phyloP scores from a whole-genome alignment of 2,113 vertebrate genomes.

The Gymnobelideus leadbeateri region DNA sequence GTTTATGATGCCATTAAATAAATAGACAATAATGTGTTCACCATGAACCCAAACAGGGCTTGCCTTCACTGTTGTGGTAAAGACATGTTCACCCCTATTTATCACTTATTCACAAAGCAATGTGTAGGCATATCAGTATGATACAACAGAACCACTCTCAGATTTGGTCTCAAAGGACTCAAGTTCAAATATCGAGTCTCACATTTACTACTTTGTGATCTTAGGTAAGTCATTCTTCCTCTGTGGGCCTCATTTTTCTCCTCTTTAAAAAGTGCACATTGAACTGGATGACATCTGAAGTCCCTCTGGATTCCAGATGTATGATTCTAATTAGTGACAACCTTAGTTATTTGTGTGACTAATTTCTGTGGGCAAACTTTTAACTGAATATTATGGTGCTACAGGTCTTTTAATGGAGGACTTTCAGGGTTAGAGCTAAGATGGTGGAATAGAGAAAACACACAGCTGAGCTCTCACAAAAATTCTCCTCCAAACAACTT shows the following conservation, averaged over 20 bases:
- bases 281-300: not conserved
- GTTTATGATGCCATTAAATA: slow-evolving; percentile 50
- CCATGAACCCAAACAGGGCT: slow-evolving; percentile 40
- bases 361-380: slow-evolving; percentile 35
- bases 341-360: not conserved
- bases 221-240: not conserved
- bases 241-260: not conserved
- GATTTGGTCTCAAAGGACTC: not conserved
- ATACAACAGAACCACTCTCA: not conserved
- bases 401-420: not conserved
- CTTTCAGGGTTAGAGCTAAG: not conserved
- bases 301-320: not conserved
- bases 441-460: not conserved
- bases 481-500: not conserved
- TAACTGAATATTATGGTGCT: not conserved
- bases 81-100: slow-evolving; percentile 62
- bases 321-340: slow-evolving; percentile 16
- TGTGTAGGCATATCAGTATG: not conserved
- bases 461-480: no score
- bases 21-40: slow-evolving; percentile 45
- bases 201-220: not conserved
- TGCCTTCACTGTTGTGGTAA: slow-evolving; percentile 60
- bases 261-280: not conserved
- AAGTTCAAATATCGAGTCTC: not conserved
- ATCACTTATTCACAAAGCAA: not conserved